These are phyloP conservation scores for Pteromalus puparum DNA, from an alignment of 1,140 invertebrate species.

Conservation along the genomic window DNA sequence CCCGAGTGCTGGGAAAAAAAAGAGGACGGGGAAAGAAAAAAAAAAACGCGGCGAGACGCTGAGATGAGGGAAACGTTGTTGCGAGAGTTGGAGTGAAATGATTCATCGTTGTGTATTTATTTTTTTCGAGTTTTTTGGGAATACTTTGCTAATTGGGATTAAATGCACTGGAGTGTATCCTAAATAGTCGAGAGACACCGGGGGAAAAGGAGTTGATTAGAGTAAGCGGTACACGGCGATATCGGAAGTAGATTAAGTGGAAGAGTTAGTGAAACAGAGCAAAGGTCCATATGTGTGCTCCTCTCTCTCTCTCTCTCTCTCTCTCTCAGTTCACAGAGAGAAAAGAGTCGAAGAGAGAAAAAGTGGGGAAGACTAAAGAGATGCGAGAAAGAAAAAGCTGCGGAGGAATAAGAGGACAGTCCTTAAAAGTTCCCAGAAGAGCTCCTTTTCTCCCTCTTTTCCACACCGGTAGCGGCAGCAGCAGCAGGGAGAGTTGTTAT, in stretches of 20 bases:
- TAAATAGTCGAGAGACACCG: neutral
- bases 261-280: slow-evolving; percentile 49
- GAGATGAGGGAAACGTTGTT: neutral
- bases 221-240: neutral
- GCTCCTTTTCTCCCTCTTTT: slow-evolving; percentile 58
- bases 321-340: too few species aligned
- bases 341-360: slow-evolving; percentile 44
- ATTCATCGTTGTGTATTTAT: neutral
- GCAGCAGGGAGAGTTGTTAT: slow-evolving; percentile 71
- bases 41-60: slow-evolving; percentile 47
- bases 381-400: slow-evolving; percentile 11
- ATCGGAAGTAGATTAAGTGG: slow-evolving; percentile 13
- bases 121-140: too few species aligned
- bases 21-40: slow-evolving; percentile 59
- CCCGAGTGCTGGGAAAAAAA: slow-evolving; percentile 42
- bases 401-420: slow-evolving; percentile 65
- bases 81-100: neutral
- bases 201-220: neutral
- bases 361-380: neutral
- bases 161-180: too few species aligned
- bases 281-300: neutral
- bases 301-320: too few species aligned
- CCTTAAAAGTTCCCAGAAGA: slow-evolving; percentile 74
- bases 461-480: slow-evolving; percentile 60
- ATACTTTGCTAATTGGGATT: too few species aligned